Conservation (phyloP, 2,797 vertebrate genomes). For the Buphagus erythrorhynchus region DNA sequence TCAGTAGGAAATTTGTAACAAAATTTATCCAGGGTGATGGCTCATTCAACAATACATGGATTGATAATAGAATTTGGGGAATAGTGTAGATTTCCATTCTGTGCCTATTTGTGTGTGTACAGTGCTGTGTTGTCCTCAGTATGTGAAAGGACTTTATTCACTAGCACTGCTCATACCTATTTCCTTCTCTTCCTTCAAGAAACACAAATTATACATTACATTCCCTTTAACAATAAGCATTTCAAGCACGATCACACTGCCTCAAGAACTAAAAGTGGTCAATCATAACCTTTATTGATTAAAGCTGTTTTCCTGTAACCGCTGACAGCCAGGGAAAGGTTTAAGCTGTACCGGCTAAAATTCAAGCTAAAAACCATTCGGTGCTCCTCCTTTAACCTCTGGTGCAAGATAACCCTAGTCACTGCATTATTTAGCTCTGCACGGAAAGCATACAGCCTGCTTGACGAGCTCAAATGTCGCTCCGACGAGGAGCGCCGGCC, state of each 20-base stretch:
- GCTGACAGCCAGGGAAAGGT: neutral
- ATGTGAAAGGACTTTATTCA: neutral
- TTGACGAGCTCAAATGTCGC: too few relatives aligned
- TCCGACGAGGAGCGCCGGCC: accelerated
- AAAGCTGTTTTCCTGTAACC: neutral
- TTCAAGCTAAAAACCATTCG: neutral
- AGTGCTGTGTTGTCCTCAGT: neutral
- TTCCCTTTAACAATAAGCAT: neutral
- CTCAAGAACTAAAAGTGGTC: neutral
- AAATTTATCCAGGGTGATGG: accelerated
- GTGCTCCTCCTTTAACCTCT: neutral
- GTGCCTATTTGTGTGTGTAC: neutral
- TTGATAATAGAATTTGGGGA: neutral
- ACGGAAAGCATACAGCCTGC: accelerated
- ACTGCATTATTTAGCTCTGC: neutral
- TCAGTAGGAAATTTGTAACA: neutral
- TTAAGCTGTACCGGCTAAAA: neutral
- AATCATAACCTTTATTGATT: neutral
- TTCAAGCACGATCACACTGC: neutral
- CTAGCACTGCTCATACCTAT: neutral
- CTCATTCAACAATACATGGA: neutral
- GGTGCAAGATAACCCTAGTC: neutral
- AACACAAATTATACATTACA: neutral
- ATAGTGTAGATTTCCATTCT: neutral
- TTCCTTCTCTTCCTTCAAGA: neutral